Base-by-base conservation (phyloP, 2,113 vertebrate genomes). In the Puma concolor region DNA sequence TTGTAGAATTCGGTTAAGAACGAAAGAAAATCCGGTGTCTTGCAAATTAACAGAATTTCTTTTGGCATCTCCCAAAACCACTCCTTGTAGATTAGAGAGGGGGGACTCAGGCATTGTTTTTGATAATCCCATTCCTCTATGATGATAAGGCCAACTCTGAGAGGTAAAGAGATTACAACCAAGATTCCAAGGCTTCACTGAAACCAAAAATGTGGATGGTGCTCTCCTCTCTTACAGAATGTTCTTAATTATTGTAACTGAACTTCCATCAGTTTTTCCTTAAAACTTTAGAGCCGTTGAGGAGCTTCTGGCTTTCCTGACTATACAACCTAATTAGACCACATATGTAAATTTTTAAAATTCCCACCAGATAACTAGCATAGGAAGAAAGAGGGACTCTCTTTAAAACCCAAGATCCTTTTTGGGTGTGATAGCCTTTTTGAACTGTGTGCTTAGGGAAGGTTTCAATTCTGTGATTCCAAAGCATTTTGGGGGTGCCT, bases 381-480 rank as follows among this genome's bases (percentile, higher is more conserved):
- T 72, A 67, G 69, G 29, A 60, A 91, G 60, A 57, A 80, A 71
- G 41, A 29, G 48, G 27, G 8, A 2, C 1, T 81, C 66, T 72
- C 23, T 14, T 21, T 91, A 74, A 83, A 86, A 88, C 21, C 14
- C 23, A 38, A 60, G 38, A 15, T n/a, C 8, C 23, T 91, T 91
- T 71, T 52, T 9, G 16, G 79, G 4, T 14, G 6, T 4, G 2
- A 4, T 52, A 38, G 33, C 52, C 57, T 50, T 66, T 83, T 52
- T 80, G 54, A 92, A 52, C 36, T 85, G 23, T 74, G 4, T 1
- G 6, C 52, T 88, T 71, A 54, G 38, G 80, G 31, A 74, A 80
- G 21, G 23, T 41, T 95, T 80, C 31, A 48, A 92, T 94, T 89
- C 60, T 95, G 27, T 95, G 77, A 93, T 74, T 90, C 94, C 44